A percentile compares a stretch with the other conserved stretches of the same genome.
Evolutionary conservation across 2,797 vertebrate species (phyloP).

Genomic region (Eutrigla gurnardus): DNA sequence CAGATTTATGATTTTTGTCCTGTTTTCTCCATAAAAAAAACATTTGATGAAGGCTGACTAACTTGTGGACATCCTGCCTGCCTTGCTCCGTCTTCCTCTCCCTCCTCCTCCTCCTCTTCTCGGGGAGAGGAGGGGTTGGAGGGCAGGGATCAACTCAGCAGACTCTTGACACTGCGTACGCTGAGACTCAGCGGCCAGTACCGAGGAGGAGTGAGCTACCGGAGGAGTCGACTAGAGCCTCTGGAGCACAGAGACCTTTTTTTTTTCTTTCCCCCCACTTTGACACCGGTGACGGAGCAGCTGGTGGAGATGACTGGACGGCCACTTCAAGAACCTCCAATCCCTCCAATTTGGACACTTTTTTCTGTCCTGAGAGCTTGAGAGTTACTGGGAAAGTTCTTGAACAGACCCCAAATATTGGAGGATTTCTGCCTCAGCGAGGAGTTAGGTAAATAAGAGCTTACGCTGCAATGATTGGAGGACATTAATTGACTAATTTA

Average conservation of each 20-base stretch:
- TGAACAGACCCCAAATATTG: constrained; percentile 1
- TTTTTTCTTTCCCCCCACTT: background rate
- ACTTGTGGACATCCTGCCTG: constrained; percentile 41
- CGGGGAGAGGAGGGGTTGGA: constrained; percentile 65
- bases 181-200: constrained; percentile 44
- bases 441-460: constrained; percentile 53
- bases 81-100: constrained; percentile 39
- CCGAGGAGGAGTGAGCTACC: constrained; percentile 35
- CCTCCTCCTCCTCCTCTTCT: constrained; percentile 46
- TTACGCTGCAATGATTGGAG: background rate
- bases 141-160: constrained; percentile 61
- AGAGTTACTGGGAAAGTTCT: constrained; percentile 33
- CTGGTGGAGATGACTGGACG: constrained; percentile 61
- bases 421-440: constrained; percentile 32
- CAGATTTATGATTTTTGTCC: constrained; percentile 5
- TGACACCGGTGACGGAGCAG: constrained; percentile 22
- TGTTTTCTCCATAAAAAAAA: background rate
- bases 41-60: constrained; percentile 25
- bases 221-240: constrained; percentile 26
- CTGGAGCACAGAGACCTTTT: constrained; percentile 44
- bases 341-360: constrained; percentile 44
- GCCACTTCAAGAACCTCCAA: constrained; percentile 36
- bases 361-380: constrained; percentile 20
- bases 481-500: background rate
- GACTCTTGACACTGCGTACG: constrained; percentile 50